Percentiles rank a stretch among this genome's conserved stretches.
Conservation (phyloP, 2,888 invertebrate species). For the Polymixis flavicincta region DNA sequence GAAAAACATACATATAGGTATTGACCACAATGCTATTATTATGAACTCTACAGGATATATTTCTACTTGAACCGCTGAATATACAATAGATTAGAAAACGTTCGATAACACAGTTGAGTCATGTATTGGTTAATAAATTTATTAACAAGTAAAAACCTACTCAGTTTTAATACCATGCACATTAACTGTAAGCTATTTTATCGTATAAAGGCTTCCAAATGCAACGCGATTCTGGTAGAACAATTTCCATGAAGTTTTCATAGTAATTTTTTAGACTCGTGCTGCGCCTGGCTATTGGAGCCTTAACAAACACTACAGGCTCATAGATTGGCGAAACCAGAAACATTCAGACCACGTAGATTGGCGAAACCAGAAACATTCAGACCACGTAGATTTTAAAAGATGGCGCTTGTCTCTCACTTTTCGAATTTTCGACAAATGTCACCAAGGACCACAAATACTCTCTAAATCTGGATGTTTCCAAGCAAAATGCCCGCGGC, state of each 20-base stretch:
- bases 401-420: background rate
- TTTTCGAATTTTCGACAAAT: background rate
- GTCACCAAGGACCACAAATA: background rate
- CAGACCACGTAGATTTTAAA: conserved; percentile 15
- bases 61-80: conserved; percentile 11
- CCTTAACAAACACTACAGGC: too few species aligned
- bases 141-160: conserved; percentile 14
- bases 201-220: background rate
- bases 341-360: background rate
- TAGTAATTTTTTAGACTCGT: too few species aligned
- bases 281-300: too few species aligned
- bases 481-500: background rate
- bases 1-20: background rate
- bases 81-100: conserved; percentile 36
- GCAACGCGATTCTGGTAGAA: too few species aligned
- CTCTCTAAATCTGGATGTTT: background rate
- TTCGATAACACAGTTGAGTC: conserved; percentile 38
- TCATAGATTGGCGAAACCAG: too few species aligned
- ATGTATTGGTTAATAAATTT: conserved; percentile 12
- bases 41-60: conserved; percentile 38
- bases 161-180: background rate
- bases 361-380: too few species aligned
- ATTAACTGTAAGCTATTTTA: background rate
- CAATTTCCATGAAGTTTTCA: too few species aligned
- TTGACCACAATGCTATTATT: conserved; percentile 11